Percentiles rank a stretch among this genome's conserved stretches.
These are phyloP conservation scores for Salvelinus sp. DNA, from an alignment of 2,113 vertebrate species.

Conservation along the genomic window DNA sequence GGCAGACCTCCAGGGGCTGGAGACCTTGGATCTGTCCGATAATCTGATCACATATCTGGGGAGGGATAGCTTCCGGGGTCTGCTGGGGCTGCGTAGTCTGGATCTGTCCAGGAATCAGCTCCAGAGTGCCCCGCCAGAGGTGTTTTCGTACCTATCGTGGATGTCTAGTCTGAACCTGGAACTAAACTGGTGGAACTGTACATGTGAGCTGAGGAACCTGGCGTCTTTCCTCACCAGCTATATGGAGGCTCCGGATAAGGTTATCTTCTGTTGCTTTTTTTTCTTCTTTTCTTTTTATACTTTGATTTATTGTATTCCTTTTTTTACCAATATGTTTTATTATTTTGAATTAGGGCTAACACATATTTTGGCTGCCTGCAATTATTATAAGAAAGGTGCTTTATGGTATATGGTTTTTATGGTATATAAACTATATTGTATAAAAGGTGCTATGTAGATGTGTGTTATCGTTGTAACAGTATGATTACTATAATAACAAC, in stretches of 20 bases:
- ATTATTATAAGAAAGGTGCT: too few species aligned
- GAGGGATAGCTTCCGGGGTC: constrained; percentile 65
- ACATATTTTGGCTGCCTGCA: too few species aligned
- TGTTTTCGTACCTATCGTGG: constrained; percentile 73
- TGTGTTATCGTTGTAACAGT: too few species aligned
- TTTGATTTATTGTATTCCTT: too few species aligned
- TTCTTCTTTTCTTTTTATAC: too few species aligned
- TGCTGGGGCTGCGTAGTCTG: constrained; percentile 67
- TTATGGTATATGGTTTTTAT: too few species aligned
- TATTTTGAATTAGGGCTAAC: too few species aligned
- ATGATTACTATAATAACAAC: too few species aligned
- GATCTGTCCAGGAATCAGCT: constrained; percentile 80
- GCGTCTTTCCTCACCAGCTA: constrained; percentile 72
- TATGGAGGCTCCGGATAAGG: constrained; percentile 65
- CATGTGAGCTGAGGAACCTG: constrained; percentile 73
- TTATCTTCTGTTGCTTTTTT: background rate
- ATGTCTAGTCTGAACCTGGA: constrained; percentile 75
- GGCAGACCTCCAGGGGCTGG: constrained; percentile 63
- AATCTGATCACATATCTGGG: constrained; percentile 74
- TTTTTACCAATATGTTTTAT: too few species aligned
- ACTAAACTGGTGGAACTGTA: constrained; percentile 78
- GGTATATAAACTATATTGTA: too few species aligned
- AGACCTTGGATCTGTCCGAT: constrained; percentile 78
- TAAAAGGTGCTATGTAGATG: too few species aligned
- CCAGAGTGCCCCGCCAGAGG: constrained; percentile 58